Evolutionary conservation across 2,888 invertebrate genomes (phyloP).

Genomic region (Meloe dianella): DNA sequence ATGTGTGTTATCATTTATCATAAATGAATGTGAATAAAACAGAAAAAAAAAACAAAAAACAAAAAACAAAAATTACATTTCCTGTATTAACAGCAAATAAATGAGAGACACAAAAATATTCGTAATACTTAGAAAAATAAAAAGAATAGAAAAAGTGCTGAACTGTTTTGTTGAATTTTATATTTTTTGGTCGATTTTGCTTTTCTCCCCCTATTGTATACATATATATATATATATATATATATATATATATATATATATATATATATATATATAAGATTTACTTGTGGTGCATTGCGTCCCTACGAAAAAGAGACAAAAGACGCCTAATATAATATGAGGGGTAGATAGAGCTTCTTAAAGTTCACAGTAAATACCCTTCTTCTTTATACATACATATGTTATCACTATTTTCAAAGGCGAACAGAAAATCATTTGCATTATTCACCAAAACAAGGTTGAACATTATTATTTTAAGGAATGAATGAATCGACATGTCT

Average conservation of each 20-base stretch:
- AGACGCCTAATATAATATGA: neutral
- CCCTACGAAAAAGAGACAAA: conserved; percentile 4
- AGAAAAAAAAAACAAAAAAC: no score
- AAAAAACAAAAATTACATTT: neutral
- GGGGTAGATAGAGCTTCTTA: neutral
- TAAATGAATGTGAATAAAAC: no score
- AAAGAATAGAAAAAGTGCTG: neutral
- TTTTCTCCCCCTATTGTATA: neutral
- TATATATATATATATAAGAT: neutral
- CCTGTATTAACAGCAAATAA: neutral
- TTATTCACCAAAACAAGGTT: neutral
- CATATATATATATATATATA: no score
- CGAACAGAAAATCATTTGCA: neutral
- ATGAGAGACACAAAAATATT: neutral
- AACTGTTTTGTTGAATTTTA: conserved; percentile 4
- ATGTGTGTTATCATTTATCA: neutral
- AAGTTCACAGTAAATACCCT: neutral
- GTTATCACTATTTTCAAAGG: neutral
- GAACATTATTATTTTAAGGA: neutral
- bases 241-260: no score
- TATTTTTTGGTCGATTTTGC: neutral
- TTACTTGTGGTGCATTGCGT: conserved; percentile 2
- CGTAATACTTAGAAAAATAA: no score
- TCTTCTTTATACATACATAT: conserved; percentile 9
- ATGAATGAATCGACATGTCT: neutral